Evolutionary conservation across 2,113 vertebrate genomes (phyloP), one percentile per base, ranked within the genome.

Genomic region (western clawed frog (Xenopus tropicalis)): DNA sequence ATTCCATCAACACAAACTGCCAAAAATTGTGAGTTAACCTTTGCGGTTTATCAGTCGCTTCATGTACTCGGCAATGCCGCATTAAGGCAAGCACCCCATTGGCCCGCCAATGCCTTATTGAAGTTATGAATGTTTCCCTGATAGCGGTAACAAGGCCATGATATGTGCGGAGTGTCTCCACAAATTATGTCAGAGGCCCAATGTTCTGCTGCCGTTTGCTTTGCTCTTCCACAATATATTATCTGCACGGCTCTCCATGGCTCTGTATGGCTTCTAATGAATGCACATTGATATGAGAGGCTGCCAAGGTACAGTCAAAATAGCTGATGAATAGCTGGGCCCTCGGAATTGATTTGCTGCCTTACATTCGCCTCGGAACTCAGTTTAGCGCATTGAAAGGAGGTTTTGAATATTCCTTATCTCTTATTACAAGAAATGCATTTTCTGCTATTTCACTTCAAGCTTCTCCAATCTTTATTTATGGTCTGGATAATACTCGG

Each of bases 261-360:
- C n/a, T n/a, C 25, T 44, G 62, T 59, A 67, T 46, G 58, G 63
- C 29, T 22, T 54, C 56, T 75, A 75, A 75, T 69, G 65, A 75
- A 69, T 68, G 72, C 65, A 69, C 25, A 69, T 42, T 69, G 64
- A 69, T 75, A 63, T 69, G 57, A 29, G 25, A 69, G 66, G 20
- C 29, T 37, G 66, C 72, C 72, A 74, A 57, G 56, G 64, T 29
- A 23, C 72, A 61, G 72, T 67, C 72, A 67, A 44, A 66, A 48
- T 67, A 37, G 43, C 64, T 73, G 56, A 74, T 68, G 56, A 67
- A 74, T 74, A 65, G 57, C 57, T 25, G 29, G 65, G 64, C 29
- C 64, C 48, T 66, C 14, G 51, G 29, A 74, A 68, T 74, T 68
- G 65, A 75, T 75, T 69, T 56, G 65, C 57, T 62, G 66, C 13